Evolutionary conservation across 2,113 vertebrate species (phyloP), one percentile per base, ranked within the genome.

Genomic region (Chamaea fasciata): DNA sequence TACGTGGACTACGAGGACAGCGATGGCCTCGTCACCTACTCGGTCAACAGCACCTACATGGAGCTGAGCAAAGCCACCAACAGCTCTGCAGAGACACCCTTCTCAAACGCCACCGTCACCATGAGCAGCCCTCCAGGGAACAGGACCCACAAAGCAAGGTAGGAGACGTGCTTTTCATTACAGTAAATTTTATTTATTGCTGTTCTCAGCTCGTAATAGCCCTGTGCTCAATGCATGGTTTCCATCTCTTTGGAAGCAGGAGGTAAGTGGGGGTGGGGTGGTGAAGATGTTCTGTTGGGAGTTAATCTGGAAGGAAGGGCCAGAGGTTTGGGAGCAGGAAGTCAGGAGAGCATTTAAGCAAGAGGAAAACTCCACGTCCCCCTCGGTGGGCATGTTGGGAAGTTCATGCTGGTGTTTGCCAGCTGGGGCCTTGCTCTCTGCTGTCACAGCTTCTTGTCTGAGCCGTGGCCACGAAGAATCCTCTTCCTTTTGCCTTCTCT

Each of bases 141-240:
- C 94, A 98, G 98, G 73, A 98, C 98, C 18, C 99, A 99, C 97
- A 99, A 99, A 97, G 98, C 98, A 94, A 99, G 99, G 99, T 99
- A 98, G 92, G 97, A 47, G 13, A 26, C 2, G 3, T 20, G 3
- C 42, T 35, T 86, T 83, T 71, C 19, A 7, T 67, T 15, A 7
- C 28, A 46, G 24, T 62, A 10, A 47, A 62, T 62, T 41, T n/a
- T 27, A 3, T 35, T 73, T 55, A 3, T 62, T 68, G 63, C 37
- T 84, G 1, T 27, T 71, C 13, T 80, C 3, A 2, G 33, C 63
- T 92, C 2, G 0, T 33, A 24, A 47, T 10, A 78, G 62, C 52
- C 22, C 70, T 44, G 5, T 56, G 20, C 26, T 47, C 57, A n/a
- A 7, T 75, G 42, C 27, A 3, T 39, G 64, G 30, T 42, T 82